Percentiles rank a stretch among this genome's conserved stretches.
Conservation (phyloP, 2,797 vertebrate genomes). For the Tauraco hartlaubi region DNA sequence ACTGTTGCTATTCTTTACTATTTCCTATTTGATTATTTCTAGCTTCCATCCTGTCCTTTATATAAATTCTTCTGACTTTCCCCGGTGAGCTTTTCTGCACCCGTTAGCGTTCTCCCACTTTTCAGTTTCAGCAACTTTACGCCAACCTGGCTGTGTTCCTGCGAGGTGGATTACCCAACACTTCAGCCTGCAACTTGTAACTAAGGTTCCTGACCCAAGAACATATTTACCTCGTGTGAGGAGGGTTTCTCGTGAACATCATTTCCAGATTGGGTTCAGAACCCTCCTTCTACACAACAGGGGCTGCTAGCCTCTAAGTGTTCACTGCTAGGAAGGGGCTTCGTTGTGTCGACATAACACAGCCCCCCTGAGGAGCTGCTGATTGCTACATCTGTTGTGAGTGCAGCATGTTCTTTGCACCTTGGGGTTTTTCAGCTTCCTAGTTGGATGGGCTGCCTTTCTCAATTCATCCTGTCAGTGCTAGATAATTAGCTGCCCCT, state of each 20-base stretch:
- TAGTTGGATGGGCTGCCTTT: not conserved
- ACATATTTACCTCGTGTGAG: not conserved
- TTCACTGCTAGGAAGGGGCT: not conserved
- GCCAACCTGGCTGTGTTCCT: not conserved
- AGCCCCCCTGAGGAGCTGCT: not conserved
- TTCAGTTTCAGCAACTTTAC: not conserved
- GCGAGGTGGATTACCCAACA: not conserved
- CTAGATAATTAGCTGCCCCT: not conserved
- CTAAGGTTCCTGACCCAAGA: not conserved
- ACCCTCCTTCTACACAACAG: not conserved
- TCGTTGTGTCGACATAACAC: not conserved
- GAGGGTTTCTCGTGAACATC: not conserved
- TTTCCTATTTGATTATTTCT: not conserved
- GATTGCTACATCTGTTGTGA: not conserved
- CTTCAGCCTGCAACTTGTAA: not conserved
- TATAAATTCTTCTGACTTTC: not conserved
- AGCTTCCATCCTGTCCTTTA: not conserved
- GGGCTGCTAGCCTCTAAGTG: not conserved
- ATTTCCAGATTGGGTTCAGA: not conserved
- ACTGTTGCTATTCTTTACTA: not conserved
- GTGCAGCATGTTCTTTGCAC: not conserved
- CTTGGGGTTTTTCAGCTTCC: not conserved
- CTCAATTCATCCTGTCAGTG: not conserved
- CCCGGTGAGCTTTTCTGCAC: not conserved
- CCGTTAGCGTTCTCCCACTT: not conserved